Evolutionary conservation across 2,797 vertebrate genomes (phyloP).

Genomic region (Acanthurus tractus): DNA sequence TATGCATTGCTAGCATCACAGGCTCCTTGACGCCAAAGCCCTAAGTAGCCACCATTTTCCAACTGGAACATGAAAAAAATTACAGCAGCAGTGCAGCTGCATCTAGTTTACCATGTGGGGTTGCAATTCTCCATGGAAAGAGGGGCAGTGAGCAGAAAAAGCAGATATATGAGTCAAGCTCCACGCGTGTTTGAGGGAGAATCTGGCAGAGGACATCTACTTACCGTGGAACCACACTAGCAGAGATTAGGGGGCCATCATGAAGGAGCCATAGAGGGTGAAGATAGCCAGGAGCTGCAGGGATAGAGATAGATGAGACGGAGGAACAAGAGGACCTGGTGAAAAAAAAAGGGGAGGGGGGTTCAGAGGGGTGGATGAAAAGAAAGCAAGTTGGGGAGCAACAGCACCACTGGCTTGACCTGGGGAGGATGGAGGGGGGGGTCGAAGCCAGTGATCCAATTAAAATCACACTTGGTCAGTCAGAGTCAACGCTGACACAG

Average conservation of each 20-base stretch:
- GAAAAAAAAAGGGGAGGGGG: slow-evolving; percentile 56
- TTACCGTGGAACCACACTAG: slow-evolving; percentile 75
- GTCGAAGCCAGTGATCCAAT: slow-evolving; percentile 77
- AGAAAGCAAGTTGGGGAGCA: slow-evolving; percentile 75
- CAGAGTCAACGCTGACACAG: slow-evolving; percentile 66
- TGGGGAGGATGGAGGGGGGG: slow-evolving; percentile 63
- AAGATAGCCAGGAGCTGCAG: slow-evolving; percentile 79
- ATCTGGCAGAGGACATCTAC: slow-evolving; percentile 64
- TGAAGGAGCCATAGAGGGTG: slow-evolving; percentile 75
- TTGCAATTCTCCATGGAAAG: slow-evolving; percentile 44
- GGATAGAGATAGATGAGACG: slow-evolving; percentile 77
- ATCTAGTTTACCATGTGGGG: slow-evolving; percentile 53
- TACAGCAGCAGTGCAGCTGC: slow-evolving; percentile 32
- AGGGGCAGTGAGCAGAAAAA: slow-evolving; percentile 32
- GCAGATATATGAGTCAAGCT: slow-evolving; percentile 48
- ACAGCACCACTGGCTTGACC: slow-evolving; percentile 78
- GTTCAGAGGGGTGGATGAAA: slow-evolving; percentile 76
- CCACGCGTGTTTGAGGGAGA: slow-evolving; percentile 45
- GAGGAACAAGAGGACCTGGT: slow-evolving; percentile 70
- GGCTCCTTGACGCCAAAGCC: slow-evolving; percentile 50
- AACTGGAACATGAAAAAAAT: slow-evolving; percentile 50
- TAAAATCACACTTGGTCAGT: slow-evolving; percentile 82
- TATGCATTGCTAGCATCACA: slow-evolving; percentile 60
- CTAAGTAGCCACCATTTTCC: slow-evolving; percentile 42
- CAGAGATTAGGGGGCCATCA: slow-evolving; percentile 78